Evolutionary conservation across 1,140 invertebrate species (phyloP).

Genomic region (Meloidogyne floridensis): DNA sequence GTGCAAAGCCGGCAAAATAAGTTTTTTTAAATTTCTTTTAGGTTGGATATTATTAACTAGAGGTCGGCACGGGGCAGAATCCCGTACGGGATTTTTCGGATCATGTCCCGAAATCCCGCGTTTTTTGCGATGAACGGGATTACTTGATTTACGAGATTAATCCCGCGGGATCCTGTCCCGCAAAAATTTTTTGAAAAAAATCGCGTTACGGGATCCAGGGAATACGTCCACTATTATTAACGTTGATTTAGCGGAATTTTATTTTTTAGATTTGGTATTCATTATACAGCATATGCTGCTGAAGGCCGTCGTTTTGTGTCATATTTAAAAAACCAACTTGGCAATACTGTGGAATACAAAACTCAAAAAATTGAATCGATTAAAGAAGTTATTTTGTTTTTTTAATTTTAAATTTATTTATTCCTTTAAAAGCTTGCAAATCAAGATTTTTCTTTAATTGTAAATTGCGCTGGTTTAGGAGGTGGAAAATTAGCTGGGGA

Average conservation of each 20-base stretch:
- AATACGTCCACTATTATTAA: too few relatives aligned
- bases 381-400: conserved; percentile 20
- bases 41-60: background rate
- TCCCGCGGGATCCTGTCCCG: too few relatives aligned
- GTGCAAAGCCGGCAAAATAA: conserved; percentile 19
- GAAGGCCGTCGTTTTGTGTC: conserved; percentile 61
- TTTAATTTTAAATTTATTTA: conserved; percentile 18
- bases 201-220: too few relatives aligned
- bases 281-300: conserved; percentile 60
- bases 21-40: background rate
- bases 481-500: conserved; percentile 56
- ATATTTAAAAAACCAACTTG: conserved; percentile 50
- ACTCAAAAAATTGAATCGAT: conserved; percentile 30
- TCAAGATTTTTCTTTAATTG: conserved; percentile 47
- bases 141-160: too few relatives aligned
- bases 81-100: too few relatives aligned
- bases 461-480: conserved; percentile 60
- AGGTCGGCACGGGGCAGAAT: too few relatives aligned
- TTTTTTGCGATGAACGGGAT: too few relatives aligned
- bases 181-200: too few relatives aligned
- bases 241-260: background rate
- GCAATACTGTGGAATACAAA: conserved; percentile 21
- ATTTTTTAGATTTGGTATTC: conserved; percentile 55
- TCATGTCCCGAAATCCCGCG: too few relatives aligned
- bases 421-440: background rate